Conservation (phyloP, 2,113 vertebrate genomes). For the Scytalopus superciliaris region DNA sequence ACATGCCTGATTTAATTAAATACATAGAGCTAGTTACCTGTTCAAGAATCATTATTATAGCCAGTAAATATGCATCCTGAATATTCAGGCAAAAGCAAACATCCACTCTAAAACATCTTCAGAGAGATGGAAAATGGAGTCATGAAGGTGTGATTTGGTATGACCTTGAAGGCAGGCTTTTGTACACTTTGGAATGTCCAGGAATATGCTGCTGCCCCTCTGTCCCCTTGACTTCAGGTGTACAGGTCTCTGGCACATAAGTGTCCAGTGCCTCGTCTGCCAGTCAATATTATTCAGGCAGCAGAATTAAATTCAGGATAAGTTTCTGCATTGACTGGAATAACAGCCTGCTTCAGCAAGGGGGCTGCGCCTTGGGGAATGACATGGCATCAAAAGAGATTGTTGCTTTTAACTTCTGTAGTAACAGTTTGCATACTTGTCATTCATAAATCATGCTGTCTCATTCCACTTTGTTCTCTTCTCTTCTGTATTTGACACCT, state of each 20-base stretch:
- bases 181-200: not conserved
- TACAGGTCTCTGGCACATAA: not conserved
- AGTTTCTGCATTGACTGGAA: not conserved
- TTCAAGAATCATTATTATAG: not conserved
- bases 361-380: not conserved
- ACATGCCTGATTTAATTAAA: not conserved
- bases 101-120: not conserved
- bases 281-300: not conserved
- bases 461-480: not conserved
- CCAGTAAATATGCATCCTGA: not conserved
- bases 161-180: not conserved
- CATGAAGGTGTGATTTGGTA: not conserved
- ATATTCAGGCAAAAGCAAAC: not conserved
- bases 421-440: constrained; percentile 38
- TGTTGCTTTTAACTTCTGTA: not conserved
- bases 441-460: constrained; percentile 12
- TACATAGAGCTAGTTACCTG: not conserved
- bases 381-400: not conserved
- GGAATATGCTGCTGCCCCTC: not conserved
- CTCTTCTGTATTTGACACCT: not conserved
- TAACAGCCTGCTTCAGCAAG: not conserved
- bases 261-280: not conserved
- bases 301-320: not conserved
- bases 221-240: fast-evolving
- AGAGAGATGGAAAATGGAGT: not conserved